These are phyloP conservation scores for Cosmia trapezina DNA, from an alignment of 2,888 invertebrate species.

Conservation along the genomic window DNA sequence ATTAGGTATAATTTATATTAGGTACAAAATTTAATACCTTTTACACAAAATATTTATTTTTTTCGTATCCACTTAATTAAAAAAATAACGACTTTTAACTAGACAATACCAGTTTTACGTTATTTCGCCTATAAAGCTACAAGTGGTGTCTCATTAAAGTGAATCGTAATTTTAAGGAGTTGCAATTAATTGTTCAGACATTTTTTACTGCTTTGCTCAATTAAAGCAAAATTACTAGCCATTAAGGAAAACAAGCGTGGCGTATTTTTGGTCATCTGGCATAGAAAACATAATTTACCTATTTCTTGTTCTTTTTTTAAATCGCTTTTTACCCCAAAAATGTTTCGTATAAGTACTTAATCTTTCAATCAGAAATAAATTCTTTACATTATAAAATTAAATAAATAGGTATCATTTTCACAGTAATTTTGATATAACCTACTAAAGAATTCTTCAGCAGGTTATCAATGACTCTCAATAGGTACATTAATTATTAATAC, in stretches of 20 bases:
- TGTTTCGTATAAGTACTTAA: neutral
- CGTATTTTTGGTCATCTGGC: neutral
- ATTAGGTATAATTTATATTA: neutral
- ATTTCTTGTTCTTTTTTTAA: neutral
- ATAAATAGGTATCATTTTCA: neutral
- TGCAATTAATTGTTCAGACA: slow-evolving; percentile 56
- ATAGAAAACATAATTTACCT: neutral
- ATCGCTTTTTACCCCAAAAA: too few relatives aligned
- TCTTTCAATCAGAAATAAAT: neutral
- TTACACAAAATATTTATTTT: neutral
- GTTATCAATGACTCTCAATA: slow-evolving; percentile 23
- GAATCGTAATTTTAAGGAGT: slow-evolving; percentile 52
- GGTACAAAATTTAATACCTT: neutral
- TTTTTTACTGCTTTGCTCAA: slow-evolving; percentile 53
- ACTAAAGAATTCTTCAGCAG: slow-evolving; percentile 10
- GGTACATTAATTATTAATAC: neutral
- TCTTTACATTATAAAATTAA: neutral
- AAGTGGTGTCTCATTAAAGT: slow-evolving; percentile 61
- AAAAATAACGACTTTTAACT: slow-evolving; percentile 36
- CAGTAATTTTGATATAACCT: slow-evolving; percentile 16
- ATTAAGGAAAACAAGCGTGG: slow-evolving; percentile 26
- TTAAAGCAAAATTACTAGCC: slow-evolving; percentile 39
- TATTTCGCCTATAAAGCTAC: slow-evolving; percentile 44
- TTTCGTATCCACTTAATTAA: neutral
- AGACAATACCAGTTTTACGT: slow-evolving; percentile 29